Evolutionary conservation across 2,797 vertebrate genomes (phyloP).

Genomic region (Uromys caudimaculatus): DNA sequence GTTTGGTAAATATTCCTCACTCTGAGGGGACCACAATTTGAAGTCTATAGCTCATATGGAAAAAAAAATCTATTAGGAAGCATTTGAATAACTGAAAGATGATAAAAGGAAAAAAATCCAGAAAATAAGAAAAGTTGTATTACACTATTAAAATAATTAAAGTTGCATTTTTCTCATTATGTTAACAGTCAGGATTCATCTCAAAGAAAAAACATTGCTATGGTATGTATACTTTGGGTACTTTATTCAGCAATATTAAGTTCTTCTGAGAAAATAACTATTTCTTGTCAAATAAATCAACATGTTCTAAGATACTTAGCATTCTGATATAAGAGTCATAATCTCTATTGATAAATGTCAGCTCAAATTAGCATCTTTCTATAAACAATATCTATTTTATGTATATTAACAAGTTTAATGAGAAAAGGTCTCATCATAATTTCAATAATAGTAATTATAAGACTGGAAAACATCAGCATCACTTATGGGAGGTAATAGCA

Average conservation of each 20-base stretch:
- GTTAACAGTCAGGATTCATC: conserved; percentile 28
- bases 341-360: conserved; percentile 51
- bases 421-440: background rate
- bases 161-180: background rate
- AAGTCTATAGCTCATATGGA: background rate
- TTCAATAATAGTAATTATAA: background rate
- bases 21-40: background rate
- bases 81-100: conserved; percentile 39
- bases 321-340: conserved; percentile 22
- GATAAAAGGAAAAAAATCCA: background rate
- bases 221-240: background rate
- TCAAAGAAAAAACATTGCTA: conserved; percentile 3
- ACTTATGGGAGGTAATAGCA: background rate
- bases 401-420: background rate
- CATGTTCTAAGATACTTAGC: conserved; percentile 35
- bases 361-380: conserved; percentile 53
- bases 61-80: conserved; percentile 61
- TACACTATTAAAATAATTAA: background rate
- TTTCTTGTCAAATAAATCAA: background rate
- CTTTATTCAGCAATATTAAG: conserved; percentile 21
- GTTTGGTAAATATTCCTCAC: background rate
- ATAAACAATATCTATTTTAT: conserved; percentile 29
- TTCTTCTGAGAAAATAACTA: conserved; percentile 48
- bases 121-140: background rate
- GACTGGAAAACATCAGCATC: background rate